Base-by-base conservation (phyloP, 2,113 vertebrate genomes). In the Zonotrichia leucophrys region DNA sequence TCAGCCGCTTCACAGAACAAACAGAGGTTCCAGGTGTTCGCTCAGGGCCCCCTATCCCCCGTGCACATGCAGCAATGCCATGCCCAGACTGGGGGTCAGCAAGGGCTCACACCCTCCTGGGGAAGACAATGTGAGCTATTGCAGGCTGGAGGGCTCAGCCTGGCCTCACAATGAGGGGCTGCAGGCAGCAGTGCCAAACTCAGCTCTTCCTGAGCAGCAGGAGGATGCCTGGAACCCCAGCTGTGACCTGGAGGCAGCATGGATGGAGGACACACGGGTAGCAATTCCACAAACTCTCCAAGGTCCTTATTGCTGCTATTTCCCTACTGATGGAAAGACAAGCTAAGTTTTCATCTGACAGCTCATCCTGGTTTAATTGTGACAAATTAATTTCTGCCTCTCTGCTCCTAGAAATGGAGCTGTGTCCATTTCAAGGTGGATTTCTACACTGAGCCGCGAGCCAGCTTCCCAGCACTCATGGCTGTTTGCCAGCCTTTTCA, bases 51-150 rank as follows among this genome's bases (percentile, higher is more conserved):
- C 31, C 13, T 16, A 1, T 6, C 21, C 3, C 2, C 35, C n/a
- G 23, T 12, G 12, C 7, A 22, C 13, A 15, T 1, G 5, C 28
- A 77, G 39, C 16, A 83, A 46, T 64, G 59, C 4, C 0, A 0
- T 31, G 24, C 1, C 3, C 12, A 39, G 7, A 18, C 3, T 28
- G 13, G 27, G 15, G 22, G 18, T 88, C 52, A 62, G 22, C 31
- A 49, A 55, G 42, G 10, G 11, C 31, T 67, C 19, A 41, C 24
- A 20, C 2, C 10, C 7, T 37, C 24, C 56, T 44, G 19, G 15
- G 24, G 4, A 30, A 15, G 60, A 62, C 11, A 49, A 2, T 0
- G 0, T 60, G 42, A 76, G 15, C 7, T 59, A 7, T 59, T 21
- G 13, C 22, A 30, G 24, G 16, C 35, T 64, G 46, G 5, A 64